Base-by-base conservation (phyloP, 2,113 vertebrate species). In the Rallus limicola region DNA sequence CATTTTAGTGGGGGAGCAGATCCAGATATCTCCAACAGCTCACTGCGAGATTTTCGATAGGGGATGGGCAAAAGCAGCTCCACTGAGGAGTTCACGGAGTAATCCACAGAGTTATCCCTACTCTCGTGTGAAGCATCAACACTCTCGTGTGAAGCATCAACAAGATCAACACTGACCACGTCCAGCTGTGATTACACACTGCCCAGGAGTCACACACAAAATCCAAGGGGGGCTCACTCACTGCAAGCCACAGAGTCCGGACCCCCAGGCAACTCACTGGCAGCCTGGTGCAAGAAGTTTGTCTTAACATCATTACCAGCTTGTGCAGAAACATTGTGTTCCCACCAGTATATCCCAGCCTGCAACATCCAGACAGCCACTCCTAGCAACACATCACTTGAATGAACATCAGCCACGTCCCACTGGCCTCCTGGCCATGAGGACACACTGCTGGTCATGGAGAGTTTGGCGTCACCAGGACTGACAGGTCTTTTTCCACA, bases 301-400 rank as follows among this genome's bases (percentile, higher is more conserved):
- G 25, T 50, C 21, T 65, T 23, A 1, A 1, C 3, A 6, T 10
- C 70, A 64, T 52, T 20, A 65, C 17, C 67, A 88, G 0, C 15
- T 34, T 3, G 1, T 2, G 28, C 0, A 86, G 42, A 29, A 76
- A 40, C 26, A 1, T 14, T 28, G 36, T 8, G 42, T 42, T 74
- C 55, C 21, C 64, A 29, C 3, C 48, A 44, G 78, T 18, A 33
- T 29, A 21, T 33, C 53, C 5, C 70, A 63, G 38, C 26, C 56
- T 60, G 56, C n/a, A 38, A 29, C 3, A 14, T 23, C 62, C 29
- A 33, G 46, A 7, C 26, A 68, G 40, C 16, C 46, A 80, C 31
- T 64, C 63, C 42, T 14, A 42, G 40, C 48, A 76, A 16, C 34
- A 46, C 9, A 6, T 9, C 36, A 7, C 11, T 15, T 21, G 15